phyloP scores from a whole-genome alignment of 2,797 vertebrate genomes.

The Pampus argenteus region DNA sequence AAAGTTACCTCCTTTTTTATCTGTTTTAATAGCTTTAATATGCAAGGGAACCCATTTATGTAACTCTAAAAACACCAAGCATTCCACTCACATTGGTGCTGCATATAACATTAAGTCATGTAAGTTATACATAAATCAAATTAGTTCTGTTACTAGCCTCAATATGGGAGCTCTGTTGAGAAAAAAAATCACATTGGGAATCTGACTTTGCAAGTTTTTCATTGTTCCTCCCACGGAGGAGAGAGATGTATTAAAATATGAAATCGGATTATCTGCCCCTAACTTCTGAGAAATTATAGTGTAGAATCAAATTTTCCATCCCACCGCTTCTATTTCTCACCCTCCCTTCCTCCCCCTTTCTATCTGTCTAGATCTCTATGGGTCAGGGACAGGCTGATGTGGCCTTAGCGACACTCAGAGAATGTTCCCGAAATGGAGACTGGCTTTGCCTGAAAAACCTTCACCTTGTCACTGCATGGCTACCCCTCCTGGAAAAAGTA shows the following conservation, averaged over 20 bases:
- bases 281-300: slow-evolving; percentile 34
- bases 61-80: not conserved
- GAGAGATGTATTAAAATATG: slow-evolving; percentile 31
- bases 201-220: slow-evolving; percentile 28
- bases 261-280: slow-evolving; percentile 37
- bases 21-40: not conserved
- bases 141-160: slow-evolving; percentile 2
- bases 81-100: not conserved
- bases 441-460: slow-evolving; percentile 98
- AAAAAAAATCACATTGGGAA: slow-evolving; percentile 17
- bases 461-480: slow-evolving; percentile 96
- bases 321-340: slow-evolving; percentile 27
- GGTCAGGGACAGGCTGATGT: slow-evolving; percentile 97
- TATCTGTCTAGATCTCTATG: slow-evolving; percentile 92
- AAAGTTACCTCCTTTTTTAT: too few relatives aligned
- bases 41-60: not conserved
- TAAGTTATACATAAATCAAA: slow-evolving; percentile 10
- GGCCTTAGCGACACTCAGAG: slow-evolving; percentile 91
- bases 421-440: slow-evolving; percentile 91
- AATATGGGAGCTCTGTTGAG: slow-evolving; percentile 9
- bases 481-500: slow-evolving; percentile 95
- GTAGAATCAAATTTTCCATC: slow-evolving; percentile 47
- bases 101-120: not conserved
- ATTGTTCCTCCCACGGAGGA: not conserved
- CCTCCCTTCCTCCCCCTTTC: not conserved